Percentiles rank a stretch among this genome's conserved stretches.
These are phyloP conservation scores for Amphilophus citrinellus DNA, from an alignment of 2,113 vertebrate genomes.

Conservation along the genomic window DNA sequence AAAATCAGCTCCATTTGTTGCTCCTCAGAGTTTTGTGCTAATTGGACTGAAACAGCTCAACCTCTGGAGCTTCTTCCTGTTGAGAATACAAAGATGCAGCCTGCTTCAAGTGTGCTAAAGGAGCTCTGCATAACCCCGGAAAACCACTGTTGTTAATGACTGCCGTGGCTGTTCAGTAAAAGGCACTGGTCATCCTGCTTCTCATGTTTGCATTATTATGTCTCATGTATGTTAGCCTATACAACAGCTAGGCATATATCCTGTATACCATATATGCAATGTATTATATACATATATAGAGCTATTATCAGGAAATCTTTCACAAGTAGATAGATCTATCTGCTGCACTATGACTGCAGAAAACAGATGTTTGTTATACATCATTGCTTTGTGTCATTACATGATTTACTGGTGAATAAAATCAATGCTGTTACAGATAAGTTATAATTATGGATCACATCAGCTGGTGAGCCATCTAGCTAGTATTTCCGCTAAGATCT, in stretches of 20 bases:
- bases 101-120: not conserved
- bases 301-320: not conserved
- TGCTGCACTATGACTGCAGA: no score
- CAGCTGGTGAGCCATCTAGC: no score
- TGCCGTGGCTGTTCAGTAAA: not conserved
- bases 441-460: no score
- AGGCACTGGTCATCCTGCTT: not conserved
- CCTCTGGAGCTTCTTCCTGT: not conserved
- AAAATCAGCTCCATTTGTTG: not conserved
- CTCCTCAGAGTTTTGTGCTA: not conserved
- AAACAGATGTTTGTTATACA: no score
- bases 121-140: not conserved
- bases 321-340: not conserved
- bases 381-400: no score
- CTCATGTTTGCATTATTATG: not conserved
- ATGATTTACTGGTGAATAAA: no score
- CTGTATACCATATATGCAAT: not conserved
- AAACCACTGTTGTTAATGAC: not conserved
- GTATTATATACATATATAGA: not conserved
- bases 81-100: no score
- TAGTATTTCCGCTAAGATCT: no score
- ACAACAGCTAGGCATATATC: not conserved
- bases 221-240: not conserved
- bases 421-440: no score
- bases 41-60: rapidly evolving